Percentiles rank a stretch among this genome's conserved stretches.
Conservation (phyloP, 2,888 invertebrate species). For the Megalurothrips usitatus region DNA sequence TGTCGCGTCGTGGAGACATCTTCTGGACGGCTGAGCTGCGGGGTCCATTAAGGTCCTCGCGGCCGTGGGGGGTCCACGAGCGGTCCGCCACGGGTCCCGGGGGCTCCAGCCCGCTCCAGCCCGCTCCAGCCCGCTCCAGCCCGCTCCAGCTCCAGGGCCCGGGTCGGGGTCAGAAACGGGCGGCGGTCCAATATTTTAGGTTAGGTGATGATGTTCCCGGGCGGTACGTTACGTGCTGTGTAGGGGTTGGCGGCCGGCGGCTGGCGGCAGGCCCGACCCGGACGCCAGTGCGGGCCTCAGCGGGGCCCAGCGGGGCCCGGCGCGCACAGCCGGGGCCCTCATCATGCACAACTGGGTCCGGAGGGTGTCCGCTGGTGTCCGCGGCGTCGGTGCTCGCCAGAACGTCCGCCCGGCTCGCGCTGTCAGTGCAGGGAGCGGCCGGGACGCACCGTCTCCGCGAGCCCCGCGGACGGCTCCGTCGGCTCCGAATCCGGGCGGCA, state of each 20-base stretch:
- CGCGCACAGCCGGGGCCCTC: background rate
- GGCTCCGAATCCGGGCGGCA: background rate
- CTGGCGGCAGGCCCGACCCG: no score
- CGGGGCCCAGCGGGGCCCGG: background rate
- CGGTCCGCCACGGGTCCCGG: background rate
- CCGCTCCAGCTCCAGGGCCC: background rate
- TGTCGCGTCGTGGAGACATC: background rate
- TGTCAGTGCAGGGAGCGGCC: background rate
- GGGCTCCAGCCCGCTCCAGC: background rate
- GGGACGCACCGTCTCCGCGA: background rate
- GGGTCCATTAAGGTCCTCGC: conserved; percentile 17
- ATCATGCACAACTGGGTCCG: no score
- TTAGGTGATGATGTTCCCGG: conserved; percentile 16
- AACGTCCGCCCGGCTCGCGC: no score
- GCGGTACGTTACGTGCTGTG: background rate
- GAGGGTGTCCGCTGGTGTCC: no score
- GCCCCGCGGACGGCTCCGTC: background rate
- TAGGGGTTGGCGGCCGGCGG: no score
- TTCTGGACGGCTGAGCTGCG: background rate
- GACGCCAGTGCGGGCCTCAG: background rate
- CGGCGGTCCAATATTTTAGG: background rate
- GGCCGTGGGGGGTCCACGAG: conserved; percentile 14
- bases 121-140: background rate
- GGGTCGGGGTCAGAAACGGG: background rate
- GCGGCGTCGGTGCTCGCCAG: no score